These are phyloP conservation scores for Enteromius paludinosus DNA, from an alignment of 2,797 vertebrate species.

Conservation along the genomic window DNA sequence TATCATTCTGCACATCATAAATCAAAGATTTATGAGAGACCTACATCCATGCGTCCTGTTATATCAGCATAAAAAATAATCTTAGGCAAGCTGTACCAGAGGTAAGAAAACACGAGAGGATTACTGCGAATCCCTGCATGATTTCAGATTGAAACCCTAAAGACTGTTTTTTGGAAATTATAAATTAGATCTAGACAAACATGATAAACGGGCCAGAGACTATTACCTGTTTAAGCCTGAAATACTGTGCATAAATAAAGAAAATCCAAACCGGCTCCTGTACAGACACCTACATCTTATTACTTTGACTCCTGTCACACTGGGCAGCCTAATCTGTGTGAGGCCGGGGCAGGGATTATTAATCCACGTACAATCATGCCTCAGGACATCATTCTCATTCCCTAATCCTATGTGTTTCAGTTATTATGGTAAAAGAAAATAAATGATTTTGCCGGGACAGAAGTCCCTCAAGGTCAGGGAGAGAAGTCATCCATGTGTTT, in stretches of 20 bases:
- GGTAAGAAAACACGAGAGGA: slow-evolving; percentile 70
- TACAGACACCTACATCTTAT: slow-evolving; percentile 50
- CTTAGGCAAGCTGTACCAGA: slow-evolving; percentile 54
- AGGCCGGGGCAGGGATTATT: slow-evolving; percentile 71
- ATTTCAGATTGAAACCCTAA: slow-evolving; percentile 60
- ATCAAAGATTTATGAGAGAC: slow-evolving; percentile 11
- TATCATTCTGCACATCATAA: neutral
- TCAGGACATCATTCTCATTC: slow-evolving; percentile 64
- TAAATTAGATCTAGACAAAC: neutral
- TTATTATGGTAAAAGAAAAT: slow-evolving; percentile 50
- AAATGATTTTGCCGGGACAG: slow-evolving; percentile 37
- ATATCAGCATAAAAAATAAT: slow-evolving; percentile 66
- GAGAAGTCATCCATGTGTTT: neutral
- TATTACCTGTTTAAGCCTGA: neutral
- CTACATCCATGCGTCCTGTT: slow-evolving; percentile 38
- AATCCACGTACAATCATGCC: slow-evolving; percentile 69
- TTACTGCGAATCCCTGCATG: slow-evolving; percentile 67
- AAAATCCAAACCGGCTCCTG: neutral
- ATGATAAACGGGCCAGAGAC: neutral
- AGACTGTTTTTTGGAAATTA: neutral
- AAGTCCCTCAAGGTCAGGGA: slow-evolving; percentile 48
- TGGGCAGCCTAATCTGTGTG: slow-evolving; percentile 68
- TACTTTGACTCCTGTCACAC: slow-evolving; percentile 33
- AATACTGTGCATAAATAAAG: neutral
- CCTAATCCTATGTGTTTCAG: slow-evolving; percentile 67